These are phyloP conservation scores for Heterohyrax brucei DNA, from an alignment of 2,797 vertebrate species.

Conservation along the genomic window DNA sequence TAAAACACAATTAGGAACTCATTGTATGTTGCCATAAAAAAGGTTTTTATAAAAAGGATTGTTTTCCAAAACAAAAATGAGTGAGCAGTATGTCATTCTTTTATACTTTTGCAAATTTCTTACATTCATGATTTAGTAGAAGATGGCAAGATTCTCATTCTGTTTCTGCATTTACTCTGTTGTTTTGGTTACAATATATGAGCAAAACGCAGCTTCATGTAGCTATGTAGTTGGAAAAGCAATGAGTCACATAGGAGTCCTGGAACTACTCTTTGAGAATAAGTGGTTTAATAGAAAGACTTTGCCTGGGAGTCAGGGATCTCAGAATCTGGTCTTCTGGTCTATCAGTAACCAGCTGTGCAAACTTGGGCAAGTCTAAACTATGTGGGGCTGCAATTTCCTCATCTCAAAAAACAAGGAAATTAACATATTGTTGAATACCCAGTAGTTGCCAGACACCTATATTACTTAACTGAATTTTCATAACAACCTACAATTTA, in stretches of 20 bases:
- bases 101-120: slow-evolving; percentile 19
- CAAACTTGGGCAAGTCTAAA: not conserved
- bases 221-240: not conserved
- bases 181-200: not conserved
- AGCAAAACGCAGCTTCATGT: not conserved
- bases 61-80: slow-evolving; percentile 61
- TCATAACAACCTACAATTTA: not conserved
- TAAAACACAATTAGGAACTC: slow-evolving; percentile 36
- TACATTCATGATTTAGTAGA: slow-evolving; percentile 48
- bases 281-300: not conserved
- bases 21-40: slow-evolving; percentile 22
- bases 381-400: not conserved
- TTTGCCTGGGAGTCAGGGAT: not conserved
- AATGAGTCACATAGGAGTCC: not conserved
- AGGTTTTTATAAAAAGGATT: slow-evolving; percentile 58
- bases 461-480: not conserved
- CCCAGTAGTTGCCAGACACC: not conserved
- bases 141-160: not conserved
- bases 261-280: not conserved
- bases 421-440: not conserved
- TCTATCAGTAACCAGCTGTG: not conserved
- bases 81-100: slow-evolving; percentile 10
- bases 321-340: not conserved
- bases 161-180: slow-evolving; percentile 38
- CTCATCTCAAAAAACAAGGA: not conserved